Conservation (phyloP, 2,113 vertebrate species). For the Probosciger aterrimus region DNA sequence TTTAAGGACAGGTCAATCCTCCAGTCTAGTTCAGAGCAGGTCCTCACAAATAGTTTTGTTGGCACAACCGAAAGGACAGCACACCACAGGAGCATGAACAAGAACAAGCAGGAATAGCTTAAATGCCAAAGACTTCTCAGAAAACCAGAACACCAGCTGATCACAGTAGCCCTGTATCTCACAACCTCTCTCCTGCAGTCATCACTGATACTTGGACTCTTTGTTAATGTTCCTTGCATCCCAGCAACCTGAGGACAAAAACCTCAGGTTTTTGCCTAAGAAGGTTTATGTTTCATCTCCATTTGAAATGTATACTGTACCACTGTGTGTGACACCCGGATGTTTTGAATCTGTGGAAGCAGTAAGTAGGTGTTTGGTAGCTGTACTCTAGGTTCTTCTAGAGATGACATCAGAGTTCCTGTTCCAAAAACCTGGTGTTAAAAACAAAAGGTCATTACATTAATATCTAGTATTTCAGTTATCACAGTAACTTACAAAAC, state of each 20-base stretch:
- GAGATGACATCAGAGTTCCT: slow-evolving; percentile 73
- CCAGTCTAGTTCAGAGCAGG: background rate
- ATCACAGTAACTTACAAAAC: background rate
- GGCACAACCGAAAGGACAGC: background rate
- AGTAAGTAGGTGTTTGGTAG: slow-evolving; percentile 78
- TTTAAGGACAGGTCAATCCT: background rate
- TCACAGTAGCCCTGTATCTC: background rate
- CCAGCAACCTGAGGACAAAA: background rate
- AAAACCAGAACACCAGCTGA: background rate
- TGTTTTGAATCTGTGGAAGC: slow-evolving; percentile 89
- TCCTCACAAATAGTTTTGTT: background rate
- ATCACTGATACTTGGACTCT: background rate
- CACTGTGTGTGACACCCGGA: slow-evolving; percentile 90
- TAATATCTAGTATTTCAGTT: background rate
- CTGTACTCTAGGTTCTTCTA: slow-evolving; percentile 77
- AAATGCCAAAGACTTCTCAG: background rate
- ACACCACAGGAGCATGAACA: background rate
- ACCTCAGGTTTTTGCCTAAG: background rate
- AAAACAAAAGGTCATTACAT: background rate
- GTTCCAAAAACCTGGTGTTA: slow-evolving; percentile 87
- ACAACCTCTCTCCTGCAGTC: background rate
- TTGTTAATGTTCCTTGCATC: background rate
- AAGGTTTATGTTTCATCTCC: background rate
- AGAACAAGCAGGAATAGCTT: background rate
- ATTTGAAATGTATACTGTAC: slow-evolving; percentile 67